These are phyloP conservation scores for Spondyliosoma cantharus DNA, from an alignment of 2,797 vertebrate species.

Conservation along the genomic window DNA sequence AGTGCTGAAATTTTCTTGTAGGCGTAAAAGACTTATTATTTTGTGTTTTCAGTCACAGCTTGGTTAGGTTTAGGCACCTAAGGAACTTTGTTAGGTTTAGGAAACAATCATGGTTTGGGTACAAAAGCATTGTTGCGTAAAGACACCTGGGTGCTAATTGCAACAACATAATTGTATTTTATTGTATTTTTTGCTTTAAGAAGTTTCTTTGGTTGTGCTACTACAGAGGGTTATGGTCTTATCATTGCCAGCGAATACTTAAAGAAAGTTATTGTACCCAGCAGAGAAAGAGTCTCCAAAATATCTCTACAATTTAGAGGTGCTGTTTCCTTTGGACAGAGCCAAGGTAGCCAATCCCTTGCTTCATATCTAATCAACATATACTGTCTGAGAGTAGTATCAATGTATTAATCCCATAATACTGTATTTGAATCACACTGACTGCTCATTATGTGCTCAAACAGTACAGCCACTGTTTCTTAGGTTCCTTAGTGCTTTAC, in stretches of 20 bases:
- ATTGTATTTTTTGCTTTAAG: neutral
- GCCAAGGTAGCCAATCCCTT: neutral
- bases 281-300: neutral
- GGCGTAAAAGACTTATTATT: no score
- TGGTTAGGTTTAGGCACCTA: no score
- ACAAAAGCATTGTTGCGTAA: no score
- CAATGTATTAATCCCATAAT: neutral
- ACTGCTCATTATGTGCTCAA: neutral
- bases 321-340: neutral
- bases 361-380: neutral
- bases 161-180: neutral
- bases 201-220: neutral
- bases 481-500: neutral
- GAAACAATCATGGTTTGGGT: no score
- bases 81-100: no score
- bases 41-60: no score
- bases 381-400: neutral
- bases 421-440: neutral
- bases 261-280: neutral
- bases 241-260: neutral
- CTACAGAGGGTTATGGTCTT: neutral
- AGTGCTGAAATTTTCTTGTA: no score
- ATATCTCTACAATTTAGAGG: neutral
- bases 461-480: neutral
- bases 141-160: no score